phyloP scores from a whole-genome alignment of 2,797 vertebrate genomes.

The Ctenopoma kingsleyae region DNA sequence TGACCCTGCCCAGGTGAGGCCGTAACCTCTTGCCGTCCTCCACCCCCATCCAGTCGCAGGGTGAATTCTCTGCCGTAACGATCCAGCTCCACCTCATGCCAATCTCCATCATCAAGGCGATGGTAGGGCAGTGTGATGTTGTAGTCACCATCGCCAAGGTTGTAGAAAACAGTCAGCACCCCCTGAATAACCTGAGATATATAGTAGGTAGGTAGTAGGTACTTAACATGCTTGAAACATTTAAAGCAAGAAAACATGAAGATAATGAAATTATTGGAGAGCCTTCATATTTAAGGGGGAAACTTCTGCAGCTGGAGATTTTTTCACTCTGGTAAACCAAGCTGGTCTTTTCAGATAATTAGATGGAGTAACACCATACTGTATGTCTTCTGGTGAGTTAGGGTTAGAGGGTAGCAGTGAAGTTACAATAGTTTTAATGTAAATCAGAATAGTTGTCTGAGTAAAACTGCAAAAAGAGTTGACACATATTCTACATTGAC shows the following conservation, averaged over 20 bases:
- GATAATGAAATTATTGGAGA: neutral
- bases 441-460: neutral
- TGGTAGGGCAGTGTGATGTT: constrained; percentile 85
- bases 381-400: constrained; percentile 14
- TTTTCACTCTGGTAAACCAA: constrained; percentile 11
- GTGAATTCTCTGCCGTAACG: constrained; percentile 89
- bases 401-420: constrained; percentile 4
- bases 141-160: constrained; percentile 90
- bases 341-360: constrained; percentile 15
- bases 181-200: constrained; percentile 83
- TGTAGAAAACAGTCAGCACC: constrained; percentile 87
- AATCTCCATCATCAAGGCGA: constrained; percentile 88
- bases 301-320: neutral
- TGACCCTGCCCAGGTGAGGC: constrained; percentile 85
- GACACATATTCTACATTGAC: constrained; percentile 42
- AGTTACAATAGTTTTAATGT: too few relatives aligned
- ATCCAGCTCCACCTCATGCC: constrained; percentile 89
- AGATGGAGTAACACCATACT: constrained; percentile 9
- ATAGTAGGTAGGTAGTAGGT: too few relatives aligned
- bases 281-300: neutral
- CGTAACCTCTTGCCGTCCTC: constrained; percentile 85
- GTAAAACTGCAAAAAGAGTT: constrained; percentile 36
- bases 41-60: constrained; percentile 88
- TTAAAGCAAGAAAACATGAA: constrained; percentile 1
- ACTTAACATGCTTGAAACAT: neutral